Conservation (phyloP, 2,113 vertebrate genomes). For the Cyanistes caeruleus region DNA sequence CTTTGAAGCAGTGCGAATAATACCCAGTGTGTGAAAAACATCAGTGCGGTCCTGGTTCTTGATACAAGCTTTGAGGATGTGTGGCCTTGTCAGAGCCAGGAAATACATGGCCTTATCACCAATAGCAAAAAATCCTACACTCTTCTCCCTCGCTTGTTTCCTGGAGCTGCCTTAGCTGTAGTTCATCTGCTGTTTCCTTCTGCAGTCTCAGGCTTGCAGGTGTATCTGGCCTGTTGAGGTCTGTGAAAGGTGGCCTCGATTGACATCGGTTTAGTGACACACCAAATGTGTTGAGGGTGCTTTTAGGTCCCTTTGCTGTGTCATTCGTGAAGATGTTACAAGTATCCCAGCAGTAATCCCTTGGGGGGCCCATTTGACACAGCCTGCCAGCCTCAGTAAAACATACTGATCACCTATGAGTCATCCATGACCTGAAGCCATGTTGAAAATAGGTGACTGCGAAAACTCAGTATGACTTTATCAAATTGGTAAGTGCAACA, state of each 20-base stretch:
- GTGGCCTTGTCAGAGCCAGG: neutral
- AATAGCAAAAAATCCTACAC: neutral
- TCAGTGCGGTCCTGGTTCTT: neutral
- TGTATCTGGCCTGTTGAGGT: neutral
- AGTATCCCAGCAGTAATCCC: too few relatives aligned
- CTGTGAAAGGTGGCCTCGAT: neutral
- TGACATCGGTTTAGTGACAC: neutral
- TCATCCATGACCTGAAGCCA: too few relatives aligned
- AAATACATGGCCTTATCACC: neutral
- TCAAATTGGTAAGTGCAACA: too few relatives aligned
- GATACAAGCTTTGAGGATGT: neutral
- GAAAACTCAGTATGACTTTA: too few relatives aligned
- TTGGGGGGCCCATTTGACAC: rapidly evolving
- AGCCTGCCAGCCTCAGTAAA: neutral
- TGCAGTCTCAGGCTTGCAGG: neutral
- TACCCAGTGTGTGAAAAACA: neutral
- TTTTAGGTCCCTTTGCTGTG: rapidly evolving
- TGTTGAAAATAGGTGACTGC: too few relatives aligned
- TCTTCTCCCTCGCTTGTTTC: neutral
- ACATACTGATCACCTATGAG: rapidly evolving
- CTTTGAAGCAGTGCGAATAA: neutral
- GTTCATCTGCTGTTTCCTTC: neutral
- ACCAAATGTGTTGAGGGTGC: neutral
- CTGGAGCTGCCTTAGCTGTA: neutral
- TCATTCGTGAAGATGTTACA: neutral